A percentile compares a stretch with the other conserved stretches of the same genome.
phyloP scores from a whole-genome alignment of 2,113 vertebrate species.

The human region GRCh38 chr1:167657001-167657500 shows the following conservation, averaged over 20 bases:
- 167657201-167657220: accelerated
- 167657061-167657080: accelerated
- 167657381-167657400: background rate
- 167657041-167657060: background rate
- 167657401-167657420: background rate
- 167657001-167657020: background rate
- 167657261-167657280: background rate
- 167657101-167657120: background rate
- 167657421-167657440: background rate
- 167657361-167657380: background rate
- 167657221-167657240: background rate
- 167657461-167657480: background rate
- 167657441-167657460: background rate
- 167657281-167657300: background rate
- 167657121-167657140: accelerated
- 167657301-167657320: background rate
- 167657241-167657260: background rate
- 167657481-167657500: background rate
- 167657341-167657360: background rate
- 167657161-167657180: background rate
- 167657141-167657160: accelerated
- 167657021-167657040: background rate
- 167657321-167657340: background rate
- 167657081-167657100: accelerated
- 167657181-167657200: background rate